A percentile compares a stretch with the other conserved stretches of the same genome.
Conservation (phyloP, 2,113 vertebrate genomes). For the Cynopterus brachyotis region DNA sequence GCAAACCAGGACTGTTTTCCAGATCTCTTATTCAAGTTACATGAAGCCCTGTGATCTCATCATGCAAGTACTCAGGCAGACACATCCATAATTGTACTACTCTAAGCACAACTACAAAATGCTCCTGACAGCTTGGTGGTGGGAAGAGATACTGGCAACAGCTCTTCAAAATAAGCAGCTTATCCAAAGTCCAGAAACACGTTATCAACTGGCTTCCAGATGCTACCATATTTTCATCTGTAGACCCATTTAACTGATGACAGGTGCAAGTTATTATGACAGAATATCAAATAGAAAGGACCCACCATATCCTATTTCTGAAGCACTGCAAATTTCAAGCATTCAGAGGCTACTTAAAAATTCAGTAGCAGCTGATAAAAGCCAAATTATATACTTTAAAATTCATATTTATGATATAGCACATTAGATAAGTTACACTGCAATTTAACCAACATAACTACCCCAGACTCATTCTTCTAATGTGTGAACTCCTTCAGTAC, state of each 20-base stretch:
- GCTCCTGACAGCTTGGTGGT: slow-evolving; percentile 23
- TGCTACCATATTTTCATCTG: neutral
- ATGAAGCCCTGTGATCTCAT: neutral
- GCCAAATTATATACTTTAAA: neutral
- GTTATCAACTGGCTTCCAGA: neutral
- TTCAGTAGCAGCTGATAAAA: neutral
- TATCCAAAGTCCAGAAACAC: neutral
- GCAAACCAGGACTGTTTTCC: neutral
- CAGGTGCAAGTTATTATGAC: neutral
- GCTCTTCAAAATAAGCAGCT: slow-evolving; percentile 29
- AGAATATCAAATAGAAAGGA: neutral
- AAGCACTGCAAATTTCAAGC: neutral
- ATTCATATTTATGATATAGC: neutral
- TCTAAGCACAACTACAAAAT: neutral
- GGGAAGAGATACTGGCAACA: slow-evolving; percentile 29
- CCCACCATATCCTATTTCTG: neutral
- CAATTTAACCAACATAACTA: neutral
- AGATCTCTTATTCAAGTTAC: neutral
- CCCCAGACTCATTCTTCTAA: neutral
- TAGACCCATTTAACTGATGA: neutral
- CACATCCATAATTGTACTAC: neutral
- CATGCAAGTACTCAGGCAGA: neutral
- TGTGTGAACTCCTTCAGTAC: neutral
- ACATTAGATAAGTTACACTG: neutral
- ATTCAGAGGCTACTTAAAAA: neutral